phyloP scores from a whole-genome alignment of 2,797 vertebrate genomes.

The Okamejei kenojei region DNA sequence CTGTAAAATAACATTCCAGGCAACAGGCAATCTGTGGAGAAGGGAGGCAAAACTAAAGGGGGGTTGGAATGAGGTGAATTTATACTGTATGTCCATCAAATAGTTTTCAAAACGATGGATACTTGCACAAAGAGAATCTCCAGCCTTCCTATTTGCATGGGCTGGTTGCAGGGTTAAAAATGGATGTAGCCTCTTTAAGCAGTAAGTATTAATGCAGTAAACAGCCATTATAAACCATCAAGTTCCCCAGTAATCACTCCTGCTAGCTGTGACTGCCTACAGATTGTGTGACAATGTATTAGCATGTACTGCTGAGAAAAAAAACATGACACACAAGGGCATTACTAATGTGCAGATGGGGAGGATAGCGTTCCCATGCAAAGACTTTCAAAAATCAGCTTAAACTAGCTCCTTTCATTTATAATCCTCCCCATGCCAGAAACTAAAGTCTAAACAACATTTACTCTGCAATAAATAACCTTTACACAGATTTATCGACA shows the following conservation, averaged over 20 bases:
- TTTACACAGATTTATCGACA: constrained; percentile 38
- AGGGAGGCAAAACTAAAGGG: neutral
- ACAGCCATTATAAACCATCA: constrained; percentile 14
- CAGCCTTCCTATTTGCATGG: neutral
- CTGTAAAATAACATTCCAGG: neutral
- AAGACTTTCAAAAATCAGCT: constrained; percentile 38
- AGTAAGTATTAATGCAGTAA: constrained; percentile 25
- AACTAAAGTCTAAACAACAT: constrained; percentile 39
- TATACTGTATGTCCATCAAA: neutral
- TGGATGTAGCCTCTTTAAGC: constrained; percentile 17
- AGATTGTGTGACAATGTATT: constrained; percentile 36
- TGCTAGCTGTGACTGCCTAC: constrained; percentile 34
- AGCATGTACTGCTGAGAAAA: constrained; percentile 37
- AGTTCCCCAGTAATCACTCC: constrained; percentile 27
- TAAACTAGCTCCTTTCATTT: constrained; percentile 38
- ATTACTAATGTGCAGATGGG: constrained; percentile 38
- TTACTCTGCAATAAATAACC: constrained; percentile 38
- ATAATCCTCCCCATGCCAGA: constrained; percentile 35
- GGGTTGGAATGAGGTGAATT: too few species aligned
- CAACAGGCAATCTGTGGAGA: neutral
- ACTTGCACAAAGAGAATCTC: neutral
- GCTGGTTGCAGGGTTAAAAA: constrained; percentile 15
- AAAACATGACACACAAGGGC: constrained; percentile 37
- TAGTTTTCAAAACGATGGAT: neutral
- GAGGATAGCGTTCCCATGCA: constrained; percentile 31